These are phyloP conservation scores for Podotricha telesiphe DNA, from an alignment of 2,888 invertebrate genomes.

Conservation along the genomic window DNA sequence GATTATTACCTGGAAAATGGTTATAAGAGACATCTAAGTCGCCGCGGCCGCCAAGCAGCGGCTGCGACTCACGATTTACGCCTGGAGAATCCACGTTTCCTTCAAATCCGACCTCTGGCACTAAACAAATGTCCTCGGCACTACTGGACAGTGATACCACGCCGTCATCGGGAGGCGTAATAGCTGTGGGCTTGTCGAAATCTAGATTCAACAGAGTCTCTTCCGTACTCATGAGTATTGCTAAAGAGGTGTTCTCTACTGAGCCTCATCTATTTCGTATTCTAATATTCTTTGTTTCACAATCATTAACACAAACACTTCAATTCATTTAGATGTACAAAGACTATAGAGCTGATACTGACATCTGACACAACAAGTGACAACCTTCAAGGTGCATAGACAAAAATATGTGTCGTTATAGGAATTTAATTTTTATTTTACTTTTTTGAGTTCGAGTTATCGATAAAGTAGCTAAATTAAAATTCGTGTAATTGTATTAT, in stretches of 20 bases:
- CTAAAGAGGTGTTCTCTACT: conserved; percentile 70
- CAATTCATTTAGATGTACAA: conserved; percentile 61
- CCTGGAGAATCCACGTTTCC: conserved; percentile 93
- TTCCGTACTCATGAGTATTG: conserved; percentile 85
- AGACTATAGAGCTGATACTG: conserved; percentile 61
- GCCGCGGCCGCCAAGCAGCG: conserved; percentile 93
- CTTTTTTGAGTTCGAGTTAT: neutral
- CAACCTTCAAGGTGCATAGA: conserved; percentile 47
- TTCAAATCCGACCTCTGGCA: conserved; percentile 93
- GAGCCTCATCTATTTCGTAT: conserved; percentile 82
- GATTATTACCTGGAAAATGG: conserved; percentile 90
- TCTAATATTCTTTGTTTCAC: conserved; percentile 79
- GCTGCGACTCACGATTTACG: conserved; percentile 95
- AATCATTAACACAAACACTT: conserved; percentile 81
- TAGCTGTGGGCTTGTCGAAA: conserved; percentile 82
- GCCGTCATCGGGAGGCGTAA: conserved; percentile 82
- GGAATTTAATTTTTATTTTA: neutral
- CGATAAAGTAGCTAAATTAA: neutral
- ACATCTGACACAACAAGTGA: conserved; percentile 46
- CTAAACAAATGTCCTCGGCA: conserved; percentile 88
- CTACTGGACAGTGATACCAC: conserved; percentile 84
- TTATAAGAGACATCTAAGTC: conserved; percentile 90
- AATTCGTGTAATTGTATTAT: neutral
- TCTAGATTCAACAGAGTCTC: conserved; percentile 86
- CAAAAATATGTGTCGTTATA: conserved; percentile 27